These are phyloP conservation scores for Artibeus jamaicensis DNA, from an alignment of 2,797 vertebrate species.

Conservation along the genomic window DNA sequence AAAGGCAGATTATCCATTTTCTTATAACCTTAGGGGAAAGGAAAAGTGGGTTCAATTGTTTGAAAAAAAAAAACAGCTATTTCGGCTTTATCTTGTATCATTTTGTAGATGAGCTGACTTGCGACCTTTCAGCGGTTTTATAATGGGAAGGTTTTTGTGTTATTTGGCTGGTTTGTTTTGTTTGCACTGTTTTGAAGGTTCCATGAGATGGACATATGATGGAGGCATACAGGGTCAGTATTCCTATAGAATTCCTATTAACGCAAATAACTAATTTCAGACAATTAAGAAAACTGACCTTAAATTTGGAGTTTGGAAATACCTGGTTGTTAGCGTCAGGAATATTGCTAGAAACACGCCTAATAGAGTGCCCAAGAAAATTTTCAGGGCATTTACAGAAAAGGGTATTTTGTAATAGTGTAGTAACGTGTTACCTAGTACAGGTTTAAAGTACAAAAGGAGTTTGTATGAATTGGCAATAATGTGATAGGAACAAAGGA, in stretches of 20 bases:
- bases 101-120: slow-evolving; percentile 27
- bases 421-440: slow-evolving; percentile 45
- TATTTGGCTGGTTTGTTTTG: background rate
- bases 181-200: slow-evolving; percentile 43
- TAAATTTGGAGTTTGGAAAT: slow-evolving; percentile 41
- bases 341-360: slow-evolving; percentile 62
- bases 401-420: slow-evolving; percentile 63
- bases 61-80: slow-evolving; percentile 24
- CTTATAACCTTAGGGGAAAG: slow-evolving; percentile 30
- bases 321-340: slow-evolving; percentile 47
- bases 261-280: slow-evolving; percentile 58
- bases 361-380: background rate
- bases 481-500: slow-evolving; percentile 66
- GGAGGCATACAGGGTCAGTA: background rate
- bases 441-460: slow-evolving; percentile 37
- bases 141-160: slow-evolving; percentile 72
- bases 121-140: slow-evolving; percentile 57
- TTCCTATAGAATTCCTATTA: slow-evolving; percentile 48
- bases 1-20: slow-evolving; percentile 70
- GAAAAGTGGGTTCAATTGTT: slow-evolving; percentile 61
- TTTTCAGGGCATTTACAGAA: slow-evolving; percentile 50
- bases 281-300: slow-evolving; percentile 69
- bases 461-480: slow-evolving; percentile 56
- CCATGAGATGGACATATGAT: background rate
- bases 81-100: slow-evolving; percentile 64